Evolutionary conservation across 2,113 vertebrate species (phyloP).

Genomic region (Sylvicapra grimmia): DNA sequence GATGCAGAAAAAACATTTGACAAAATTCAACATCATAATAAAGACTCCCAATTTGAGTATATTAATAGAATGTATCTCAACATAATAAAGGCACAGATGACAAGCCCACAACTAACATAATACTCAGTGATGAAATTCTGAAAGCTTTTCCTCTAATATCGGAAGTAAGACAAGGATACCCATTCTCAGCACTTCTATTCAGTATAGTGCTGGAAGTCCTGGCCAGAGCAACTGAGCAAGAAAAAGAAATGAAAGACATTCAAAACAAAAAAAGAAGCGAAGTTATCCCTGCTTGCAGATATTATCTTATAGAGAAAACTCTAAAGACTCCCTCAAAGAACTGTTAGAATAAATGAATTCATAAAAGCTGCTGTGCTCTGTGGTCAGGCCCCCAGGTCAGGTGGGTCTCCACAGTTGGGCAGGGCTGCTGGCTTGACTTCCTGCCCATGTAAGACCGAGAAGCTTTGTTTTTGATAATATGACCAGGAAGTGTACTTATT

Average conservation of each 20-base stretch:
- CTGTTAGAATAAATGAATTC: background rate
- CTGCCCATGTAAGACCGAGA: background rate
- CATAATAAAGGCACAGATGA: background rate
- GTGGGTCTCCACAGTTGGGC: background rate
- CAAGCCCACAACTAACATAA: background rate
- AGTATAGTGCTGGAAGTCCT: background rate
- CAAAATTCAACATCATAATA: background rate
- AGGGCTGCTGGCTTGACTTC: background rate
- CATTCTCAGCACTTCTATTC: background rate
- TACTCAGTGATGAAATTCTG: background rate
- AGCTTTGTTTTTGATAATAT: background rate
- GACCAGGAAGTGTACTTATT: background rate
- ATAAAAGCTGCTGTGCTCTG: background rate
- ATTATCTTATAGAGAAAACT: background rate
- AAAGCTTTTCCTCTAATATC: background rate
- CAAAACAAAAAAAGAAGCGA: background rate
- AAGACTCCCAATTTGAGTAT: background rate
- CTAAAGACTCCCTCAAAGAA: background rate
- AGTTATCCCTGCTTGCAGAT: background rate
- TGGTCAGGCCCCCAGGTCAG: background rate
- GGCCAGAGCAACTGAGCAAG: background rate
- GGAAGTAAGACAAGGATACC: background rate
- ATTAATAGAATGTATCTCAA: background rate
- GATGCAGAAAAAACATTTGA: background rate
- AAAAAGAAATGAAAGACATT: background rate